A percentile compares a stretch with the other conserved stretches of the same genome.
Evolutionary conservation across 2,797 vertebrate genomes (phyloP).

Genomic region (Alfaro cultratus): DNA sequence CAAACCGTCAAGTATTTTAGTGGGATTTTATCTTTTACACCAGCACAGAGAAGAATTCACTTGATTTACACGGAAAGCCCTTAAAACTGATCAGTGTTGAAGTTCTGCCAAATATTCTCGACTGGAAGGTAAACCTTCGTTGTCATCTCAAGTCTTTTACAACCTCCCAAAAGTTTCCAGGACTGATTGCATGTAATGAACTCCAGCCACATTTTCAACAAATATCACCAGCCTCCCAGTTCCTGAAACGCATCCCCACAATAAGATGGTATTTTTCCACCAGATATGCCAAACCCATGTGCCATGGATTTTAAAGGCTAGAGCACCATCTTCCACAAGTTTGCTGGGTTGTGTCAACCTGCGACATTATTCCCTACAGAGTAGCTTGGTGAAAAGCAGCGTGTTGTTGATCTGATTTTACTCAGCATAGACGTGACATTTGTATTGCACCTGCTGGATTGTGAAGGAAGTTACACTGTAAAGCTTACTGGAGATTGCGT

Average conservation of each 20-base stretch:
- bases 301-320: not conserved
- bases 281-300: not conserved
- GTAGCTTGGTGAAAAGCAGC: too few species aligned
- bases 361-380: too few species aligned
- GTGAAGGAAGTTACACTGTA: too few species aligned
- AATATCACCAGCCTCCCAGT: not conserved
- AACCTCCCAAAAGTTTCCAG: not conserved
- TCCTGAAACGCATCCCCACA: not conserved
- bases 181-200: not conserved
- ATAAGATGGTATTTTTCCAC: not conserved
- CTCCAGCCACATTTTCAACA: not conserved
- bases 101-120: not conserved
- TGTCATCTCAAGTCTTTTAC: not conserved
- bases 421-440: too few species aligned
- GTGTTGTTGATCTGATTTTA: too few species aligned
- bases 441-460: too few species aligned
- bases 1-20: not conserved
- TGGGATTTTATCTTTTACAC: not conserved
- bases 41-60: too few species aligned
- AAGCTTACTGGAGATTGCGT: too few species aligned
- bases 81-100: too few species aligned
- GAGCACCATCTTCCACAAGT: not conserved
- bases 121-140: not conserved
- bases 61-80: too few species aligned
- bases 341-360: not conserved